A percentile compares a stretch with the other conserved stretches of the same genome.
phyloP scores from a whole-genome alignment of 2,888 invertebrate genomes.

The Nomada fabriciana region DNA sequence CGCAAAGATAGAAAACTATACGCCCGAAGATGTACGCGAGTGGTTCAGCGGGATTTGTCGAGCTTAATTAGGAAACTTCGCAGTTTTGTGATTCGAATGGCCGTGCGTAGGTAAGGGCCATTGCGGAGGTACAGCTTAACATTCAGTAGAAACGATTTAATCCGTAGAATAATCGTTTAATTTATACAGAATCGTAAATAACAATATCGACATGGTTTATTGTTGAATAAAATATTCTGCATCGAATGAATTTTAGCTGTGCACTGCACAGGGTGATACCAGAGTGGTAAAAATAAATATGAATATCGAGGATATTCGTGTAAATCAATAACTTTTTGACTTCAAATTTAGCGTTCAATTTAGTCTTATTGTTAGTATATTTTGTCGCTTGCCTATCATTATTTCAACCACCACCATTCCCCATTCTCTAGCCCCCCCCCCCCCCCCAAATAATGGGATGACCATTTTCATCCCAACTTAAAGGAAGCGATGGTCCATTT shows the following conservation, averaged over 20 bases:
- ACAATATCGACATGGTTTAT: background rate
- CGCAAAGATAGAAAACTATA: background rate
- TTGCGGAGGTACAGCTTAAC: slow-evolving; percentile 1
- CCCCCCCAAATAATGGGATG: background rate
- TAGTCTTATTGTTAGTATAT: background rate
- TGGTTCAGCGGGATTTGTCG: background rate
- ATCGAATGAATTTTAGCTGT: background rate
- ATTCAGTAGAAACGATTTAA: slow-evolving; percentile 17
- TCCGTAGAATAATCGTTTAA: slow-evolving; percentile 26
- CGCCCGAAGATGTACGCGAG: background rate
- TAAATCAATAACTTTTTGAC: too few species aligned
- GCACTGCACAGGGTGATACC: background rate
- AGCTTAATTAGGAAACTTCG: slow-evolving; percentile 40
- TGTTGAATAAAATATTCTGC: background rate
- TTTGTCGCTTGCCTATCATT: background rate
- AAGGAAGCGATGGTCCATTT: background rate
- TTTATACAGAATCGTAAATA: slow-evolving; percentile 28
- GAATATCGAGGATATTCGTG: too few species aligned
- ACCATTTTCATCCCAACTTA: background rate
- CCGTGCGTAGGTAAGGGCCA: background rate
- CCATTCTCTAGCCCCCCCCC: background rate
- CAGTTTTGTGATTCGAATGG: slow-evolving; percentile 28
- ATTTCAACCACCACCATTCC: background rate
- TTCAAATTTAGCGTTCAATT: too few species aligned
- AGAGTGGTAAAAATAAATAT: too few species aligned